Evolutionary conservation across 2,113 vertebrate species (phyloP).

Genomic region (Gobius niger): DNA sequence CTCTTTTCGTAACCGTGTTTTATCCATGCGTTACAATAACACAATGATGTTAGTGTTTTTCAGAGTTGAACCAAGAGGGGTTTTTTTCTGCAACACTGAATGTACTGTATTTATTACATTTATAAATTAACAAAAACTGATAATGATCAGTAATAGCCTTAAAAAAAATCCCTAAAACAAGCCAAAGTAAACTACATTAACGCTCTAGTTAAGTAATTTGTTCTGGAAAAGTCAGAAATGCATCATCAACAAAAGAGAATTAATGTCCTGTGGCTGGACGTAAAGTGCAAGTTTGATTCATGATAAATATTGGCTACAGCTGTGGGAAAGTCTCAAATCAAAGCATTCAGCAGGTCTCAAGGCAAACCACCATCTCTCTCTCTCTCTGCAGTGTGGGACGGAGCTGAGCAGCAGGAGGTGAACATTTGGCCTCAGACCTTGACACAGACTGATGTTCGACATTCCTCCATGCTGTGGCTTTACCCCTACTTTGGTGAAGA

Average conservation of each 20-base stretch:
- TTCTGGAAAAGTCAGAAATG: background rate
- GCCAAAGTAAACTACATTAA: background rate
- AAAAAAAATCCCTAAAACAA: background rate
- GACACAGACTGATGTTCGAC: constrained; percentile 57
- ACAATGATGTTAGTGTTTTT: too few relatives aligned
- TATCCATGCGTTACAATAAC: too few relatives aligned
- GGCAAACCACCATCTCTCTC: background rate
- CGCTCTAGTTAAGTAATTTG: background rate
- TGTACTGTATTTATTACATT: background rate
- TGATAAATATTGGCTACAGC: too few relatives aligned
- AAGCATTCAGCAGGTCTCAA: background rate
- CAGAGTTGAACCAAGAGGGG: too few relatives aligned
- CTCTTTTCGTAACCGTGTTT: too few relatives aligned
- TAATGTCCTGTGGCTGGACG: background rate
- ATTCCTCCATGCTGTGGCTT: constrained; percentile 67
- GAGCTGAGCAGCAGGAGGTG: constrained; percentile 33
- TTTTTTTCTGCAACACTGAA: too few relatives aligned
- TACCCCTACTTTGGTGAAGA: constrained; percentile 17
- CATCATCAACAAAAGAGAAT: background rate
- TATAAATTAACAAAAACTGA: background rate
- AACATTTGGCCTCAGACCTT: constrained; percentile 62
- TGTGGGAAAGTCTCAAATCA: background rate
- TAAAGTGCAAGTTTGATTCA: background rate
- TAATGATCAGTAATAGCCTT: background rate
- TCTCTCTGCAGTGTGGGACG: constrained; percentile 8